phyloP scores from a whole-genome alignment of 2,113 vertebrate genomes.

The Callionymus lyra region DNA sequence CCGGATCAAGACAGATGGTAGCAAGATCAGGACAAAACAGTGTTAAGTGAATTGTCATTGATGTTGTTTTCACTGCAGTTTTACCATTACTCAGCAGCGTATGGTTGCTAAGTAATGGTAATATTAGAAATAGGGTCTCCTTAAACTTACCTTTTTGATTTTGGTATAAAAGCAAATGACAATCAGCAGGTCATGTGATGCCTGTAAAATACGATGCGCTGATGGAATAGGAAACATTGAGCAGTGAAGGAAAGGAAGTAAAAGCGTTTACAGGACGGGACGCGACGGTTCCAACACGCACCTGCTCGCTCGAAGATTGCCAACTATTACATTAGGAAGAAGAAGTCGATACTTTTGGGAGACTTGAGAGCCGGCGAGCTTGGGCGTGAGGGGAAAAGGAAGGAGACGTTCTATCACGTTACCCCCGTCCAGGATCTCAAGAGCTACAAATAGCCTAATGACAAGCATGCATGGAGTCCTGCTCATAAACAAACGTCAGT shows the following conservation, averaged over 20 bases:
- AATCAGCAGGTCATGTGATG: not conserved
- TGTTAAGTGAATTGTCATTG: too few relatives aligned
- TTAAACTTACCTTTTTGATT: too few relatives aligned
- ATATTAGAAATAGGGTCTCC: too few relatives aligned
- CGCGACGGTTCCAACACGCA: not conserved
- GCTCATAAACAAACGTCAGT: slow-evolving; percentile 48
- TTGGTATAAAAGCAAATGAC: too few relatives aligned
- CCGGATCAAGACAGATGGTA: too few relatives aligned
- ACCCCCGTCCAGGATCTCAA: slow-evolving; percentile 53
- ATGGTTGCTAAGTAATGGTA: too few relatives aligned
- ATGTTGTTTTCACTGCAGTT: too few relatives aligned
- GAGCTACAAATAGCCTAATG: slow-evolving; percentile 59
- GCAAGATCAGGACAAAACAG: too few relatives aligned
- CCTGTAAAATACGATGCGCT: too few relatives aligned
- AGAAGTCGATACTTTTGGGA: slow-evolving; percentile 13
- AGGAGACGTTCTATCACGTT: slow-evolving; percentile 55
- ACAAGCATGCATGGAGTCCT: slow-evolving; percentile 53
- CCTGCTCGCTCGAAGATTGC: slow-evolving; percentile 1
- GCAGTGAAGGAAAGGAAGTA: slow-evolving; percentile 2
- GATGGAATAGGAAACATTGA: slow-evolving; percentile 2
- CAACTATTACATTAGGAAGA: slow-evolving; percentile 9
- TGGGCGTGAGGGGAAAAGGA: slow-evolving; percentile 20
- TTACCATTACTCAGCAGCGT: too few relatives aligned
- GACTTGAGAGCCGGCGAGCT: slow-evolving; percentile 13
- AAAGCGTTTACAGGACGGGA: slow-evolving; percentile 1